These are phyloP conservation scores for Gonatopus flavifemur DNA, from an alignment of 1,140 invertebrate species.

Conservation along the genomic window DNA sequence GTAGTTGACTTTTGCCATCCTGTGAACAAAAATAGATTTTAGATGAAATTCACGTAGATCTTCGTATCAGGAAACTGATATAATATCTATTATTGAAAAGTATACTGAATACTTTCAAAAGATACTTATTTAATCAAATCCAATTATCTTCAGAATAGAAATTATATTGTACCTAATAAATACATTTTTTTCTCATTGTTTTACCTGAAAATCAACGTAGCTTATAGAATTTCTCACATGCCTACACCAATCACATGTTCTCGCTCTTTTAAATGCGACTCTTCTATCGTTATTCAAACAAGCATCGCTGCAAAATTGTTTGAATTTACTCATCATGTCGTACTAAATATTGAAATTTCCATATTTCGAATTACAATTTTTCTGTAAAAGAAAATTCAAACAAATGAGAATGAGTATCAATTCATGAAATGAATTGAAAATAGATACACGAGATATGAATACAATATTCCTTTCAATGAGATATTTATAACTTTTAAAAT, in stretches of 20 bases:
- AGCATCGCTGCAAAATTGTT: slow-evolving; percentile 73
- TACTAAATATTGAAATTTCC: no score
- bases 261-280: slow-evolving; percentile 86
- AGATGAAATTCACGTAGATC: not conserved
- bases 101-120: not conserved
- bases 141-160: not conserved
- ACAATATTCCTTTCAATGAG: no score
- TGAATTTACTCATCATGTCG: slow-evolving; percentile 29
- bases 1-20: slow-evolving; percentile 76
- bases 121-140: not conserved
- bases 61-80: no score
- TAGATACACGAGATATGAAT: no score
- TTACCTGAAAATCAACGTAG: slow-evolving; percentile 81
- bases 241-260: slow-evolving; percentile 92
- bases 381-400: no score
- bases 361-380: no score
- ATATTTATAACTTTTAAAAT: no score
- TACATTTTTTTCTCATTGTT: not conserved
- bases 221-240: slow-evolving; percentile 89
- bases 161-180: slow-evolving; percentile 5
- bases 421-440: no score
- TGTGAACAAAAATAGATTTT: slow-evolving; percentile 43
- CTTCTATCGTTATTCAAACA: slow-evolving; percentile 86
- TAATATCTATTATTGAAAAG: no score
- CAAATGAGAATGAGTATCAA: no score